phyloP scores from a whole-genome alignment of 2,113 vertebrate genomes.

The Rhombomys opimus region DNA sequence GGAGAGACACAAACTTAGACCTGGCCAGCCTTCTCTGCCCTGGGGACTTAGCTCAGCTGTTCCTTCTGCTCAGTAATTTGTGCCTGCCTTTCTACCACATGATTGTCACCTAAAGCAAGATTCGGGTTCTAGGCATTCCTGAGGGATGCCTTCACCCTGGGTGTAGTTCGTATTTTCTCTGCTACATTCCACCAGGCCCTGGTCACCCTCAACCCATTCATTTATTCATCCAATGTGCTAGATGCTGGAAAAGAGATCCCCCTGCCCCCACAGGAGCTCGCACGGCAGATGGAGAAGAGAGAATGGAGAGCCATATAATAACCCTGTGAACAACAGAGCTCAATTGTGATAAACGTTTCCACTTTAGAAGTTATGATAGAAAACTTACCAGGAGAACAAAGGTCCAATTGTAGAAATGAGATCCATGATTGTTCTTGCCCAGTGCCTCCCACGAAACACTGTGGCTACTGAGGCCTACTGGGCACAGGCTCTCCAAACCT shows the following conservation, averaged over 20 bases:
- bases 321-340: not conserved
- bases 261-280: not conserved
- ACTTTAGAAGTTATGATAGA: not conserved
- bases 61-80: not conserved
- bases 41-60: not conserved
- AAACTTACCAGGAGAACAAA: not conserved
- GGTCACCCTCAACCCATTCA: too few species aligned
- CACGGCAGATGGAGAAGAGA: accelerated
- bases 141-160: not conserved
- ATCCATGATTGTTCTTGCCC: not conserved
- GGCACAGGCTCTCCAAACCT: not conserved
- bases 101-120: not conserved
- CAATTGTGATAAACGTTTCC: not conserved
- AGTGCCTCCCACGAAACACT: not conserved
- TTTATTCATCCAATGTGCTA: not conserved
- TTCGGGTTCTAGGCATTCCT: not conserved
- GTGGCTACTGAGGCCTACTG: not conserved
- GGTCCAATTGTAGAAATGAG: not conserved
- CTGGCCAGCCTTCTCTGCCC: not conserved
- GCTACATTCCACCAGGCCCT: not conserved
- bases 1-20: not conserved
- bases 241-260: not conserved
- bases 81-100: not conserved
- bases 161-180: not conserved
- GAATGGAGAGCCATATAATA: not conserved